A percentile compares a stretch with the other conserved stretches of the same genome.
These are phyloP conservation scores for Scartelaos histophorus DNA, from an alignment of 2,113 vertebrate genomes.

Conservation along the genomic window DNA sequence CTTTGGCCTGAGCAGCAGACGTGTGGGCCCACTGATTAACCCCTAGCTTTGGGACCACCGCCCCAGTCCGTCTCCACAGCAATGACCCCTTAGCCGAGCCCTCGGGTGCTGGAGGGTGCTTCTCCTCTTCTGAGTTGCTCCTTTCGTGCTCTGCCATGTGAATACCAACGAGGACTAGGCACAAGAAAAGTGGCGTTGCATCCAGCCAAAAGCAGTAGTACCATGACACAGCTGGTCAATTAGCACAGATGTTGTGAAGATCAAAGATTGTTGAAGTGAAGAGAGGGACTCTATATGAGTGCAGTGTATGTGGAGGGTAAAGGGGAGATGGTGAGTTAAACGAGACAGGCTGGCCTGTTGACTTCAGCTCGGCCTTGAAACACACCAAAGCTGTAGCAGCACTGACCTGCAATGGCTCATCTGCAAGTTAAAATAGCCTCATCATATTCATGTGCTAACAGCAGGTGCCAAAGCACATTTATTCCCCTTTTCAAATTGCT, in stretches of 20 bases:
- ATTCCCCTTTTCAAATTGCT: slow-evolving; percentile 61
- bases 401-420: slow-evolving; percentile 72
- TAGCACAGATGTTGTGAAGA: slow-evolving; percentile 52
- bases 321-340: slow-evolving; percentile 56
- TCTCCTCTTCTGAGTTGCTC: slow-evolving; percentile 39
- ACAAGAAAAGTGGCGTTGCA: slow-evolving; percentile 22
- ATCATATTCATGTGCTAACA: slow-evolving; percentile 75
- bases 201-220: slow-evolving; percentile 56
- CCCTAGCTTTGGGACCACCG: slow-evolving; percentile 44
- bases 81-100: slow-evolving; percentile 53
- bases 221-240: slow-evolving; percentile 66
- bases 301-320: slow-evolving; percentile 43
- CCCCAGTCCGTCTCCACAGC: slow-evolving; percentile 28
- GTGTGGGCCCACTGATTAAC: slow-evolving; percentile 51
- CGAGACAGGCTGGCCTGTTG: slow-evolving; percentile 61
- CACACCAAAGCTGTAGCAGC: slow-evolving; percentile 60
- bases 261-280: slow-evolving; percentile 64
- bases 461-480: slow-evolving; percentile 71
- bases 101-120: slow-evolving; percentile 25
- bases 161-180: slow-evolving; percentile 54
- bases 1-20: slow-evolving; percentile 5
- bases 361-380: slow-evolving; percentile 69
- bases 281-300: no score
- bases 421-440: slow-evolving; percentile 79
- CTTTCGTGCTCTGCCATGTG: slow-evolving; percentile 50